Base-by-base conservation (phyloP, 2,888 invertebrate genomes). In the Philonicus albiceps region DNA sequence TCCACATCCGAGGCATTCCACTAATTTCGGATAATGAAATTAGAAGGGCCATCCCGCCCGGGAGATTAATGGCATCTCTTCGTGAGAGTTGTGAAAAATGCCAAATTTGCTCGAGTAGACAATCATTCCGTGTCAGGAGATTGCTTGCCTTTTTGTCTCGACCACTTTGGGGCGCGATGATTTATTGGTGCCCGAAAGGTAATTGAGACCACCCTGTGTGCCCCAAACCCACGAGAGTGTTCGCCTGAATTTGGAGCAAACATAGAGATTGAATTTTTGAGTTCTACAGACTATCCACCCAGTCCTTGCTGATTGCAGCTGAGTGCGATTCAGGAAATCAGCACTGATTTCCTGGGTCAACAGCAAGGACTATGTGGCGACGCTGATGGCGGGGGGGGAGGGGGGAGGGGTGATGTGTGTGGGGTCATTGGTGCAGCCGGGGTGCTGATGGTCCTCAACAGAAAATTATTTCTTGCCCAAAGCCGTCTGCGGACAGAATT, bases 51-150 rank as follows among this genome's bases (percentile, higher is more conserved):
- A 64, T 19, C 34, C n/a, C 13, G 37, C 4, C 19, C 31, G 19
- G 16, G 55, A 81, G 81, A 81, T 81, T 81, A 55, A 81, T 81
- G 81, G 55, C 55, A 64, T 64, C 64, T 64, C 8, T 30, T 19
- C 49, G 4, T 2, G 30, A 11, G 31, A 81, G 16, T 85, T 85
- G 31, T n/a, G 43, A 76, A 74, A 85, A 30, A 78, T 85, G 85
- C 85, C 87, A 87, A 85, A 87, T 87, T 85, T 85, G 87, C 73
- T 85, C 30, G 49, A 73, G 30, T 75, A 75, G 75, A 73, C 75
- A 34, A 85, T 85, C 34, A 73, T 73, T 85, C 75, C 49, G 43
- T 49, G 74, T 85, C 85, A 31, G 53, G n/a, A 84, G n/a, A 84
- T 81, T 53, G 16, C n/a, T 49, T 22, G 78, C 6, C 64, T 64